phyloP scores from a whole-genome alignment of 2,888 invertebrate genomes.

The Micoletzkya japonica region DNA sequence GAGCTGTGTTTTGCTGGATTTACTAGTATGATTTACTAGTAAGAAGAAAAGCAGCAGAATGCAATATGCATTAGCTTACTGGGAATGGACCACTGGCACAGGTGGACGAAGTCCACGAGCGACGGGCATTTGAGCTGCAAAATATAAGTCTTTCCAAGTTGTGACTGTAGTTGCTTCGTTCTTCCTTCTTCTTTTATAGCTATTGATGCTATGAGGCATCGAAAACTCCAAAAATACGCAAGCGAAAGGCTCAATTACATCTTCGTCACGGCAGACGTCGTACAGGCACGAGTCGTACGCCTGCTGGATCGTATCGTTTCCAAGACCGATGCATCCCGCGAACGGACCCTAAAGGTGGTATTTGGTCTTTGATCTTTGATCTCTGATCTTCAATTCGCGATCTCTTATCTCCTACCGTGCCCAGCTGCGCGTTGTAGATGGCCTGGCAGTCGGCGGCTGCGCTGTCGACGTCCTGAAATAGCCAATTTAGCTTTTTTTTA shows the following conservation, averaged over 20 bases:
- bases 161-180: no score
- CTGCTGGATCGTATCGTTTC: conserved; percentile 37
- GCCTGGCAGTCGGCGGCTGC: conserved; percentile 27
- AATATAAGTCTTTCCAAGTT: neutral
- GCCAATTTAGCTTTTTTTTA: neutral
- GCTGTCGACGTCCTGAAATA: conserved; percentile 9
- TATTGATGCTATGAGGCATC: neutral
- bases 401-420: neutral
- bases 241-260: neutral
- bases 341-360: conserved; percentile 43
- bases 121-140: conserved; percentile 34
- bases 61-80: conserved; percentile 6
- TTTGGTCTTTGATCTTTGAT: no score
- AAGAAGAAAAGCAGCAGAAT: no score
- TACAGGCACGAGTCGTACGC: conserved; percentile 48
- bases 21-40: no score
- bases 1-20: neutral
- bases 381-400: no score
- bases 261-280: conserved; percentile 45
- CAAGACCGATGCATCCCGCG: conserved; percentile 41
- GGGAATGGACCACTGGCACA: conserved; percentile 36
- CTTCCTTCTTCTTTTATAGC: no score
- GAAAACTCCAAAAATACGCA: neutral
- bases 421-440: conserved; percentile 30
- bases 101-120: conserved; percentile 36